phyloP scores from a whole-genome alignment of 2,113 vertebrate genomes.

The Phylloscopus trochilus region DNA sequence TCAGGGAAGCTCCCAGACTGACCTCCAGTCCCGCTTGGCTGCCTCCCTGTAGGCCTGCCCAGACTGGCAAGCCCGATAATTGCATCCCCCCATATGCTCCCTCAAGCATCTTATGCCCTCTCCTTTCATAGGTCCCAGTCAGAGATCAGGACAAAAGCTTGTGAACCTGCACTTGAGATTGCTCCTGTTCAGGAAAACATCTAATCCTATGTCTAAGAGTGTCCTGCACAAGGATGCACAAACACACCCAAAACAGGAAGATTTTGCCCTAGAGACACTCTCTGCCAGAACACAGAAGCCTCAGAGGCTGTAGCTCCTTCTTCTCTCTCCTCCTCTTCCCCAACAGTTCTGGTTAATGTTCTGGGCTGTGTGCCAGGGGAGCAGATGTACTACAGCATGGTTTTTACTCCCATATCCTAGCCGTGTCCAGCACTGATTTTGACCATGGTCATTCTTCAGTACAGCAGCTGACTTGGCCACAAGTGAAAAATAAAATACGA shows the following conservation, averaged over 20 bases:
- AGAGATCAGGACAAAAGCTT: not conserved
- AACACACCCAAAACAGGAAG: rapidly evolving
- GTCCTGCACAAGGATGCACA: not conserved
- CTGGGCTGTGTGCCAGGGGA: constrained; percentile 13
- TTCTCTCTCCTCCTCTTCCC: not conserved
- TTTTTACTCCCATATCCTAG: not conserved
- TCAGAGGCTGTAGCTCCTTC: not conserved
- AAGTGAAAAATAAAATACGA: not conserved
- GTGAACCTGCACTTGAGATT: not conserved
- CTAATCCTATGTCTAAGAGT: not conserved
- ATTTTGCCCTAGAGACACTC: not conserved
- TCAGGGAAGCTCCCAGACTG: not conserved
- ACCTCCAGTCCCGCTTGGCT: not conserved
- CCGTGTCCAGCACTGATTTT: not conserved
- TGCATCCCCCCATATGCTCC: rapidly evolving
- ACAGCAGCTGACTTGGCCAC: not conserved
- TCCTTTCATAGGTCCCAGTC: not conserved
- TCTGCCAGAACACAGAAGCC: not conserved
- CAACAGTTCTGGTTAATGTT: not conserved
- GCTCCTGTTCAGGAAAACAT: not conserved
- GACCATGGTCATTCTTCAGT: not conserved
- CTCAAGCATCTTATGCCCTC: not conserved
- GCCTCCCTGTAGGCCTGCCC: not conserved
- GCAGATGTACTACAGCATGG: not conserved
- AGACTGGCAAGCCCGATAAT: not conserved